These are phyloP conservation scores for Rhagophthalmus giganteus DNA, from an alignment of 2,888 invertebrate genomes.

Conservation along the genomic window DNA sequence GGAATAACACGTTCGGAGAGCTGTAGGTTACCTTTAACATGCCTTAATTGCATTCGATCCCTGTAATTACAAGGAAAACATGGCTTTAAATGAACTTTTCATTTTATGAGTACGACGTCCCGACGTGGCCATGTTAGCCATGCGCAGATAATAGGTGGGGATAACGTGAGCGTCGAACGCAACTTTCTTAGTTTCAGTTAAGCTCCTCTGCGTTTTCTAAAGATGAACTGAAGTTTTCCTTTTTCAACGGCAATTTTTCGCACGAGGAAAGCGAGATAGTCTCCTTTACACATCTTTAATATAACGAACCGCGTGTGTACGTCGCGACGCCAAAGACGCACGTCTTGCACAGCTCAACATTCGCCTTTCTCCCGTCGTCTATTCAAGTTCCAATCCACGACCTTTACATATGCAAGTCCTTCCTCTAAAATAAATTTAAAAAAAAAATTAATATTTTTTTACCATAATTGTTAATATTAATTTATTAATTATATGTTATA, in stretches of 20 bases:
- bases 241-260: slow-evolving; percentile 24
- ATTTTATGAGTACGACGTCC: slow-evolving; percentile 32
- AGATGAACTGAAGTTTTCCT: slow-evolving; percentile 39
- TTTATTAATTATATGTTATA: no score
- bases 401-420: no score
- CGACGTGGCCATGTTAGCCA: slow-evolving; percentile 51
- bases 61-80: slow-evolving; percentile 45
- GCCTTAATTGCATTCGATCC: slow-evolving; percentile 33
- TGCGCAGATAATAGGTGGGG: slow-evolving; percentile 43
- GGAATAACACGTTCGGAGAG: slow-evolving; percentile 9
- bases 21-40: no score
- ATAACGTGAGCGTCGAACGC: slow-evolving; percentile 38
- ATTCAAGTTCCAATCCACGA: slow-evolving; percentile 25
- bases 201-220: slow-evolving; percentile 36
- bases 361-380: slow-evolving; percentile 47
- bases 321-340: slow-evolving; percentile 45
- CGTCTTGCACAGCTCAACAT: slow-evolving; percentile 42
- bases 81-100: slow-evolving; percentile 42
- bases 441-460: no score
- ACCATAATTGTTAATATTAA: no score
- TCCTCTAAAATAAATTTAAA: no score
- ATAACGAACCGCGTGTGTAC: slow-evolving; percentile 31
- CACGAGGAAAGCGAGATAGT: slow-evolving; percentile 13
- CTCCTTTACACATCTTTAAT: slow-evolving; percentile 17
- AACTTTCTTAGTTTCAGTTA: slow-evolving; percentile 44